Evolutionary conservation across 2,888 invertebrate species (phyloP).

Genomic region (Julus scanicus): DNA sequence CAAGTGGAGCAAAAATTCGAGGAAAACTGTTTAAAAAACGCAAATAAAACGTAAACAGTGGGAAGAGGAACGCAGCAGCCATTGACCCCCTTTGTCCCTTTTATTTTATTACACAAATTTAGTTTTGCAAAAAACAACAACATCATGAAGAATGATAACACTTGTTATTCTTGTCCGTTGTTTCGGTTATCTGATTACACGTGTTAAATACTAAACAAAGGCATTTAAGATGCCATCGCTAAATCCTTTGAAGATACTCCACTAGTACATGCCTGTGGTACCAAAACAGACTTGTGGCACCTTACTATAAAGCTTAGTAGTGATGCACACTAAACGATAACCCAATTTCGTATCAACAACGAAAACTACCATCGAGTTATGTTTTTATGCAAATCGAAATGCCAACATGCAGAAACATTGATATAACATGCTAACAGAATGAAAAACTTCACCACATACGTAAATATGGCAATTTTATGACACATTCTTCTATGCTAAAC

Average conservation of each 20-base stretch:
- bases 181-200: constrained; percentile 1
- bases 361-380: background rate
- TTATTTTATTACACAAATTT: background rate
- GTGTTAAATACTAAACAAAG: constrained; percentile 39
- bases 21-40: background rate
- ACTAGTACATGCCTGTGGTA: background rate
- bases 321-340: background rate
- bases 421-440: too few relatives aligned
- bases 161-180: constrained; percentile 8
- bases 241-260: background rate
- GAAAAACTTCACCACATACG: too few relatives aligned
- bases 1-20: background rate
- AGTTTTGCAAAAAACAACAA: background rate
- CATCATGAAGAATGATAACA: background rate
- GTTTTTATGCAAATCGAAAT: background rate
- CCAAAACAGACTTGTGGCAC: background rate
- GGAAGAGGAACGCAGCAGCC: background rate
- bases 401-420: too few relatives aligned
- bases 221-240: background rate
- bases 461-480: too few relatives aligned
- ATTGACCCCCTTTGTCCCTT: constrained; percentile 1
- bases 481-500: too few relatives aligned
- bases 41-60: background rate
- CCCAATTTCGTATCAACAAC: background rate
- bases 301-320: background rate